These are phyloP conservation scores for Eubucco bourcierii DNA, from an alignment of 2,113 vertebrate genomes.

Conservation along the genomic window DNA sequence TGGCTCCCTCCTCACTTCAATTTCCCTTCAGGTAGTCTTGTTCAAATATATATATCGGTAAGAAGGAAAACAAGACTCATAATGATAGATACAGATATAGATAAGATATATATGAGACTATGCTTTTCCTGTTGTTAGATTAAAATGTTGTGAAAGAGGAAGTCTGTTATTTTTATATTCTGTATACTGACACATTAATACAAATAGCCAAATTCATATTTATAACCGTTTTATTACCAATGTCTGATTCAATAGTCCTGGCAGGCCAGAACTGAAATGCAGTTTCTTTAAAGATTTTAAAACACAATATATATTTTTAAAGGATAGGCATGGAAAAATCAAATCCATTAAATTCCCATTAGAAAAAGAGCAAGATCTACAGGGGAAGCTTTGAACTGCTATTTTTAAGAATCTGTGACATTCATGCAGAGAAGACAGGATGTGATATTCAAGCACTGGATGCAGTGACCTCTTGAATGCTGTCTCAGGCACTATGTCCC, in stretches of 20 bases:
- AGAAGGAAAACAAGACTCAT: background rate
- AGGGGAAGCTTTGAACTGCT: background rate
- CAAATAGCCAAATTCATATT: background rate
- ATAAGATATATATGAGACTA: no score
- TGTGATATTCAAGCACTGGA: slow-evolving; percentile 10
- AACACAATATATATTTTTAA: background rate
- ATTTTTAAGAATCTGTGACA: slow-evolving; percentile 21
- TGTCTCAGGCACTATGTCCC: background rate
- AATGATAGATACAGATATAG: background rate
- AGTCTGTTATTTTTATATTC: background rate
- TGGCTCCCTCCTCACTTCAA: no score
- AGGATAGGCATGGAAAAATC: background rate
- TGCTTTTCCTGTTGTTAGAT: background rate
- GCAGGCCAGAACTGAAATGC: background rate
- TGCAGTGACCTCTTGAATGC: background rate
- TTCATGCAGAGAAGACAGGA: background rate
- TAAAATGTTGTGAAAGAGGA: background rate
- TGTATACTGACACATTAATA: background rate
- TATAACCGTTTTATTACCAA: background rate
- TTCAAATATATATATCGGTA: background rate
- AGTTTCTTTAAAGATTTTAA: background rate
- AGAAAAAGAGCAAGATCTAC: background rate
- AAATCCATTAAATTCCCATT: background rate
- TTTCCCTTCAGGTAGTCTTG: background rate
- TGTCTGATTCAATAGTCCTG: background rate